Conservation (phyloP, 2,888 invertebrate genomes). For the Drosophila niveifrons region DNA sequence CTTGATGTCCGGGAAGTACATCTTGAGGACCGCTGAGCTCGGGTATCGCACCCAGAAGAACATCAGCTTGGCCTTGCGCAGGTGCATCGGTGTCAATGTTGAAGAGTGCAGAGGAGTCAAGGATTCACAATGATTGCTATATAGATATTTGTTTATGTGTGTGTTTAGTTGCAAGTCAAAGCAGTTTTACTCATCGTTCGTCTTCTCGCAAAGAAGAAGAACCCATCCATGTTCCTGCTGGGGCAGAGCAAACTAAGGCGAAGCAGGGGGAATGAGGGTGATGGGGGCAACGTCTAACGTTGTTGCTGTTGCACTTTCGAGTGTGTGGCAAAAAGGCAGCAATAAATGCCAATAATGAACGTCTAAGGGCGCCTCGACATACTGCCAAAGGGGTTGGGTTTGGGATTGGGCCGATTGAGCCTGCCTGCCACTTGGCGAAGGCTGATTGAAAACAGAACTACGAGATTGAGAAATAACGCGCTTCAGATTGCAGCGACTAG, state of each 20-base stretch:
- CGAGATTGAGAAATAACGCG: conserved; percentile 36
- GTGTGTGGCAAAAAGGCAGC: conserved; percentile 68
- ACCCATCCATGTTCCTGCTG: conserved; percentile 54
- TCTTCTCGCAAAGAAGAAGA: conserved; percentile 33
- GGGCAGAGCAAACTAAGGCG: conserved; percentile 27
- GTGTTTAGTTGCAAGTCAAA: conserved; percentile 52
- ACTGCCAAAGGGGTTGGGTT: neutral
- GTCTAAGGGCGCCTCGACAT: conserved; percentile 66
- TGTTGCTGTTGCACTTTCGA: conserved; percentile 68
- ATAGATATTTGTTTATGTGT: conserved; percentile 29
- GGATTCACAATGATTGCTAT: conserved; percentile 86
- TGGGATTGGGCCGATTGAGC: neutral
- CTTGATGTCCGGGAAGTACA: conserved; percentile 99
- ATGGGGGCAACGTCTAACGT: conserved; percentile 41
- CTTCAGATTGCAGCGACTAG: neutral
- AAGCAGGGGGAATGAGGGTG: neutral
- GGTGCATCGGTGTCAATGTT: conserved; percentile 99
- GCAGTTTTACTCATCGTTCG: conserved; percentile 43
- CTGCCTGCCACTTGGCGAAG: conserved; percentile 57
- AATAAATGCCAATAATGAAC: conserved; percentile 75
- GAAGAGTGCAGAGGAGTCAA: conserved; percentile 96
- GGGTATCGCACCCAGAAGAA: conserved; percentile 99
- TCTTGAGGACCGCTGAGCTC: conserved; percentile 99
- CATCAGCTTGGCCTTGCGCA: conserved; percentile 99
- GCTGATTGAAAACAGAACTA: conserved; percentile 69